Base-by-base conservation (phyloP, 2,113 vertebrate species). In the Dipodomys stephensi region DNA sequence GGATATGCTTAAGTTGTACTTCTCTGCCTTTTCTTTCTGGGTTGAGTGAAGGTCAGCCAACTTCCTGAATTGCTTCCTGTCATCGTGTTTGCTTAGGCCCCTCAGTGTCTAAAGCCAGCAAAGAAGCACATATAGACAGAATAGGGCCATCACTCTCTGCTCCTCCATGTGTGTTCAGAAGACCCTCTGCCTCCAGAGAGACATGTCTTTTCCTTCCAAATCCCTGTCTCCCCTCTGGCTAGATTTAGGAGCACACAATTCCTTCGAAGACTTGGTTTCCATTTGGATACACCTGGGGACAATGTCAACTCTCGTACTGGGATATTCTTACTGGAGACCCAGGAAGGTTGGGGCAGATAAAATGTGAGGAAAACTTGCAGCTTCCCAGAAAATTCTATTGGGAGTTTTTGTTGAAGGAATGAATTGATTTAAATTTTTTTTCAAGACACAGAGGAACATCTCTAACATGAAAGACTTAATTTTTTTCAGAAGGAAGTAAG, bases 401-500 rank as follows among this genome's bases (percentile, higher is more conserved):
- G 85, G 44, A 27, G 1, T 73, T 1, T 76, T 77, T 44, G 49
- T 35, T 71, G 22, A 88, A 81, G 67, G 27, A 74, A 49, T 32
- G 25, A 68, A 83, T 13, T 39, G 39, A 39, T 39, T 39, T 39
- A 39, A 39, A 39, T 39, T 39, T 6, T 39, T 39, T 90, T 73
- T 49, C 35, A 71, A 67, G 35, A 87, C 35, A 64, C 65, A 90
- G 30, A 85, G 39, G 85, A 30, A 69, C 11, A 65, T 7, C 15
- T 79, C 81, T 32, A 76, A 71, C 39, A 77, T 71, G 80, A 39
- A 81, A 85, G 25, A n/a, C 68, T 71, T 19, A 49, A 76, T 82
- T 93, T 88, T 49, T 49, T 49, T 49, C 62, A 85, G 27, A 83
- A 91, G 71, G 46, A 82, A 81, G 80, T 80, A 82, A 73, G 73